Base-by-base conservation (phyloP, 2,888 invertebrate genomes). In the Oxytorus armatus region DNA sequence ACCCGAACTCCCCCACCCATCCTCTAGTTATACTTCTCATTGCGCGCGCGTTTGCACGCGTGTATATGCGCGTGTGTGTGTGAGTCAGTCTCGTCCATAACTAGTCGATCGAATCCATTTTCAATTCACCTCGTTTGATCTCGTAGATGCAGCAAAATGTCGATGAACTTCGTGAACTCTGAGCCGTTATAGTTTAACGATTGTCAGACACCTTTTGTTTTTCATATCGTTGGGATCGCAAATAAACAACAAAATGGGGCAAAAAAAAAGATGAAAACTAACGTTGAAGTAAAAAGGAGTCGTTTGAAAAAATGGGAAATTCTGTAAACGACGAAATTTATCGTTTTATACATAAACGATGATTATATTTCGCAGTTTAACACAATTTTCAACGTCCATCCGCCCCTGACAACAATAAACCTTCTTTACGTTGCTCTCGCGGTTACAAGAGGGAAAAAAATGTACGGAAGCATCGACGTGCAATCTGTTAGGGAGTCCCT, bases 51-150 rank as follows among this genome's bases (percentile, higher is more conserved):
- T n/a, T 3, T 36, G 36, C 10, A 14, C 3, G 29, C 16, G 3
- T 0, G 10, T 29, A 3, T 65, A 23, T 16, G 11, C 23, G 3
- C n/a, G 25, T 47, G 29, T 47, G 10, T 36, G 16, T 44, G 10
- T 61, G 44, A 36, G 25, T 66, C 53, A 47, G 55, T 16, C 65
- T 69, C 79, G 72, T 76, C 63, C 68, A 68, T 80, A 77, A 80
- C 66, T 61, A 63, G 49, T 63, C 80, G 73, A 78, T 68, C 66
- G 72, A 76, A 57, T 76, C 57, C 65, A 72, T 75, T 65, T 69
- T 69, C 79, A 42, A 75, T 76, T 76, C 75, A 66, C 57, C 70
- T 70, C 59, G 53, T 66, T 59, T 65, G 49, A 55, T 76, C 66
- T 76, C 65, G 23, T 69, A 75, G 66, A 70, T 59, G 25, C 36